Base-by-base conservation (phyloP, 2,113 vertebrate genomes). In the Rousettus leschenaultii region DNA sequence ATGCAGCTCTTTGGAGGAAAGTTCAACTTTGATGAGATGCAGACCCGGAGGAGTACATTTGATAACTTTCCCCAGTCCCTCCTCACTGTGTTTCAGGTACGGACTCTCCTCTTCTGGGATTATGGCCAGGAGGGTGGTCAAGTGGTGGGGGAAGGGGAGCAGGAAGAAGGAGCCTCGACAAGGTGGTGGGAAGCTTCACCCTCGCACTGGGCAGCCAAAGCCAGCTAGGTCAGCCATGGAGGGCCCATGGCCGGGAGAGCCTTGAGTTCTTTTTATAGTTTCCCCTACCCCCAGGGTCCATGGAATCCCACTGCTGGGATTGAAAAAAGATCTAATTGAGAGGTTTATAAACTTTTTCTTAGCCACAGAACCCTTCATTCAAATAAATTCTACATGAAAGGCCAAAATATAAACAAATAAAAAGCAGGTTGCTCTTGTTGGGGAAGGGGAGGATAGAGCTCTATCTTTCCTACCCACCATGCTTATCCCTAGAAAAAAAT, bases 1-100 rank as follows among this genome's bases (percentile, higher is more conserved):
- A 99, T 99, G 99, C 99, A 99, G 98, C 99, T 99, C 45, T 99
- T 99, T 89, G 99, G 99, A 85, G 99, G 99, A 21, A 99, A 99
- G 98, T 99, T 99, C 98, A 99, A 99, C 98, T 99, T 99, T 3
- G 99, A 99, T 48, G 99, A 99, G 97, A 99, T 99, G 99, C 98
- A 99, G 97, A 99, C 99, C 5, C 98, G 99, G 35, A 99, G 99
- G 87, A 99, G 99, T 96, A 99, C 99, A 0, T 99, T 99, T 1
- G 99, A 99, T 98, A 99, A 99, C 98, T 99, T 99, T 92, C 99
- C 99, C 6, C 99, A 99, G 99, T 99, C 99, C 18, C 99, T 99
- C 87, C 99, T 99, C 97, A 99, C 99, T 0, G 99, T 99, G 95
- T 99, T 99, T 97, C 99, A 99, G 99, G 99, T 99, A 98, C 11